Base-by-base conservation (phyloP, 2,113 vertebrate genomes). In the Aramus guarauna region DNA sequence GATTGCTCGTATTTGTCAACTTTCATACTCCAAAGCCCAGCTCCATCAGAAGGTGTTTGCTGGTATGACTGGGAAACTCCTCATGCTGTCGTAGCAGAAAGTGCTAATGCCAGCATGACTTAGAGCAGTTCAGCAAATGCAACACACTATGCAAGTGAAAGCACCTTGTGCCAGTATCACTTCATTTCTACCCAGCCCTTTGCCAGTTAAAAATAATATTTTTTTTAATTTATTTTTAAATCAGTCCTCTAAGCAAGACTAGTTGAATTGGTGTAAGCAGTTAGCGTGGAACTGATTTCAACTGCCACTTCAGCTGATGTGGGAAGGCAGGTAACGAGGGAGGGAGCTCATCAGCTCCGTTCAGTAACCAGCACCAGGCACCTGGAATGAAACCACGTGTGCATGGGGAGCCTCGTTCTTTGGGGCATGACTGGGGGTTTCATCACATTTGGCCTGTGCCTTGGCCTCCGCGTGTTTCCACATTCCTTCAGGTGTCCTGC, bases 381-480 rank as follows among this genome's bases (percentile, higher is more conserved):
- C 9, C 50, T 2, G 2, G 32, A 9, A 3, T 0, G 12, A n/a
- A 47, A 41, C 64, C 5, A 0, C 3, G 5, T 3, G 3, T 43
- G 3, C 2, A 1, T 1, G 1, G 32, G 30, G 37, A 15, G 22
- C 32, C 23, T 24, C 1, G 4, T 23, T 34, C 53, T 13, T 36
- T 1, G 39, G 48, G 36, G 7, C 7, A 0, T 1, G 10, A 1
- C 36, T 1, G n/a, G 6, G 0, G 8, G 0, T 6, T 5, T 5
- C 39, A 6, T 1, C 30, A 37, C 5, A 0, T 6, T 2, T 2
- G 37, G 23, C 45, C 60, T 29, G 0, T 2, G 71, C n/a, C 66
- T 45, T 2, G 39, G 55, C 47, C 72, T 17, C 5, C 6, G 4
- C 0, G 0, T 3, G n/a, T 15, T 19, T 11, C 11, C 59, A 19